These are phyloP conservation scores for Pterocles burchelli DNA, from an alignment of 2,113 vertebrate genomes.

Conservation along the genomic window DNA sequence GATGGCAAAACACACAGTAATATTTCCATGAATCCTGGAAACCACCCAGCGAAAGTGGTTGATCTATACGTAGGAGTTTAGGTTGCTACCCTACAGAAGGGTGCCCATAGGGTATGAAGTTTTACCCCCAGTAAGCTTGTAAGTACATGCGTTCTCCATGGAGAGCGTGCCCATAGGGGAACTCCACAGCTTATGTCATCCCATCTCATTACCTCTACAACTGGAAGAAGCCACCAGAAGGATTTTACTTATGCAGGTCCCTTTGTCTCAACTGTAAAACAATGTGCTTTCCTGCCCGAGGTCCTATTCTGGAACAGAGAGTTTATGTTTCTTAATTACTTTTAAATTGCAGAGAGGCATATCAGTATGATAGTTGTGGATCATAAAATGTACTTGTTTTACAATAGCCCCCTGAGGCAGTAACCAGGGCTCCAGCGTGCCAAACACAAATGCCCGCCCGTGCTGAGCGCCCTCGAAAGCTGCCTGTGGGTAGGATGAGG, in stretches of 20 bases:
- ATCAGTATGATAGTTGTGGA: neutral
- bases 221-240: neutral
- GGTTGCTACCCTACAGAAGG: neutral
- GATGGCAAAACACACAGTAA: neutral
- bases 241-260: neutral
- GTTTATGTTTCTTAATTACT: neutral
- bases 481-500: neutral
- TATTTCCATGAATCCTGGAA: neutral
- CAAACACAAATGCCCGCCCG: neutral
- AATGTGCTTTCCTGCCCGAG: neutral
- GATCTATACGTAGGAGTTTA: neutral
- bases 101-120: neutral
- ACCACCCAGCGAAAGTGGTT: neutral
- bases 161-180: neutral
- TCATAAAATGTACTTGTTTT: neutral
- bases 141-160: neutral
- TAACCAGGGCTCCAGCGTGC: neutral
- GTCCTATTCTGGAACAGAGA: neutral
- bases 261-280: neutral
- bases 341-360: neutral
- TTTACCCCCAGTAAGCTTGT: neutral
- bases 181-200: neutral
- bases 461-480: rapidly evolving
- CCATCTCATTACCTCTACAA: neutral
- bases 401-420: neutral